Base-by-base conservation (phyloP, 2,797 vertebrate genomes). In the Acanthis flammea region DNA sequence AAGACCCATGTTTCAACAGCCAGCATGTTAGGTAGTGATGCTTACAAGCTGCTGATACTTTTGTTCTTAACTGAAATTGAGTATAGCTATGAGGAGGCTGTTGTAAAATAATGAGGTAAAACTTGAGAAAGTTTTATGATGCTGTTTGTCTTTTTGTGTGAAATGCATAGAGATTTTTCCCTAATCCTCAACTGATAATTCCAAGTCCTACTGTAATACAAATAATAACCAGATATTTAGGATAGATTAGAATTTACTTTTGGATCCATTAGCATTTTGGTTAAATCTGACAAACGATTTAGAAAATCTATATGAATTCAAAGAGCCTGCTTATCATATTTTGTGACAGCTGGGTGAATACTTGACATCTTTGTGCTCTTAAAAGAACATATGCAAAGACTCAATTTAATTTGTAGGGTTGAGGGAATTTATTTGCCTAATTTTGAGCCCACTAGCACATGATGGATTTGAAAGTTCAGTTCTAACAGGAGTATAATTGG, bases 291-390 rank as follows among this genome's bases (percentile, higher is more conserved):
- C 91, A 96, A 95, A 94, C 0, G 45, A 80, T 88, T 93, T 91
- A 90, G 70, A 94, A 82, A 95, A 93, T 90, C 76, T 95, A 71
- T 92, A 90, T 84, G 91, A 94, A 95, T 95, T 84, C 81, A 82
- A 93, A 96, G 76, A 95, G 87, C 66, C 88, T 96, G 87, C 78
- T 97, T 90, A 91, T 97, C 96, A 90, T 96, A 96, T 93, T 96
- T 95, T 82, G 79, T 96, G 94, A 95, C 90, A 95, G 91, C 89
- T 94, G 94, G 84, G 73, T 92, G 94, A 96, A 83, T 94, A 90
- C 94, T 97, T 96, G 94, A 95, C 90, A 92, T 95, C 92, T 96
- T 93, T 95, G 67, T 88, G 88, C 95, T 97, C 94, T 96, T 97
- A 92, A 92, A 95, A 96, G 92, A 96, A 96, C 90, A 88, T 92